phyloP scores from a whole-genome alignment of 2,113 vertebrate genomes.

The Grammomys dolichurus region DNA sequence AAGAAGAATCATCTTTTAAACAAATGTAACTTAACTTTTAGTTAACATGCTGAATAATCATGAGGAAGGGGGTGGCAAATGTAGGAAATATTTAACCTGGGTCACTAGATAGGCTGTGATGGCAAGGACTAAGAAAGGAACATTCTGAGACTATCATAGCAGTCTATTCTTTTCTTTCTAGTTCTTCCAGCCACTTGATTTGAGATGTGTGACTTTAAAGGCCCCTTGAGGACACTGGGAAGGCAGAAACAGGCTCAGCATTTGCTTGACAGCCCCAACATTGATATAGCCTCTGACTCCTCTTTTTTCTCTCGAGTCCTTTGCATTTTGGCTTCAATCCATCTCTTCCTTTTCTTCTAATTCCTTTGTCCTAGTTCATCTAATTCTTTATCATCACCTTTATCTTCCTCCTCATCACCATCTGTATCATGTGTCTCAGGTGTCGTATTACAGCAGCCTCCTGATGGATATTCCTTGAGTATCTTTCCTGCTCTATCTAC shows the following conservation, averaged over 20 bases:
- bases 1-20: neutral
- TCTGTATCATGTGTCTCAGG: neutral
- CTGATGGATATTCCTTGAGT: constrained; percentile 16
- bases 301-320: neutral
- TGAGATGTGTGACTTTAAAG: neutral
- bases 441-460: neutral
- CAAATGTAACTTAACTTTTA: too few species aligned
- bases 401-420: neutral
- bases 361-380: constrained; percentile 25
- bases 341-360: constrained; percentile 29
- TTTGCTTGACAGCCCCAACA: neutral
- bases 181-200: neutral
- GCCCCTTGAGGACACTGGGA: neutral
- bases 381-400: neutral
- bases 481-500: constrained; percentile 23
- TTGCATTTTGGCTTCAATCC: constrained; percentile 45
- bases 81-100: neutral
- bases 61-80: too few species aligned
- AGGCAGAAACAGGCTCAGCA: neutral
- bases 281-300: neutral
- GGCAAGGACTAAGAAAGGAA: neutral
- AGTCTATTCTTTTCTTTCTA: neutral
- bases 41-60: neutral
- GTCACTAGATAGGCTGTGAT: neutral
- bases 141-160: neutral